Percentiles rank a stretch among this genome's conserved stretches.
These are phyloP conservation scores for Momotus momota DNA, from an alignment of 2,797 vertebrate genomes.

Conservation along the genomic window DNA sequence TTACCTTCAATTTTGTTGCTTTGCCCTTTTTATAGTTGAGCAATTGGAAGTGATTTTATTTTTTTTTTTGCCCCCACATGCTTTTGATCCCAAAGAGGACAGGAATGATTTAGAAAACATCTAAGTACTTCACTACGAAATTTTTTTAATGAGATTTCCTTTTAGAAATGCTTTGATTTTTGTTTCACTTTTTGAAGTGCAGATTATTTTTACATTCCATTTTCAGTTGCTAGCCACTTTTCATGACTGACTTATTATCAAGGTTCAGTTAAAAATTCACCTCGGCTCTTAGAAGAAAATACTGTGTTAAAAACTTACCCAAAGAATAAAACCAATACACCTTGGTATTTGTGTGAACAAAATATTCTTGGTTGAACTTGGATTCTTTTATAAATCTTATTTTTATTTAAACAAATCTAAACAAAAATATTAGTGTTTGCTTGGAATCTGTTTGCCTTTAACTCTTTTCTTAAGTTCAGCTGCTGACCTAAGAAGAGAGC, in stretches of 20 bases:
- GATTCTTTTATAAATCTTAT: background rate
- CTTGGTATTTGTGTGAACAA: background rate
- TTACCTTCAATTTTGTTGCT: background rate
- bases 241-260: background rate
- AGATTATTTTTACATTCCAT: background rate
- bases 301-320: background rate
- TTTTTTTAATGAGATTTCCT: background rate
- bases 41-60: background rate
- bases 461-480: background rate
- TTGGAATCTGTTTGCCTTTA: background rate
- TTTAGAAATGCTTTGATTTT: background rate
- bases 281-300: background rate
- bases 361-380: background rate
- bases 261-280: background rate
- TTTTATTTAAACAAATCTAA: background rate
- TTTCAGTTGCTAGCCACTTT: background rate
- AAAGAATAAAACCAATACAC: background rate
- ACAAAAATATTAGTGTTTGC: background rate
- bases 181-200: background rate
- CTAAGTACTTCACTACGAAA: background rate
- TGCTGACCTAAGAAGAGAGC: background rate
- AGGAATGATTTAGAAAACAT: background rate
- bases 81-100: background rate
- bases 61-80: rapidly evolving
- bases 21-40: background rate